Evolutionary conservation across 2,113 vertebrate species (phyloP).

Genomic region (Stegastes partitus): DNA sequence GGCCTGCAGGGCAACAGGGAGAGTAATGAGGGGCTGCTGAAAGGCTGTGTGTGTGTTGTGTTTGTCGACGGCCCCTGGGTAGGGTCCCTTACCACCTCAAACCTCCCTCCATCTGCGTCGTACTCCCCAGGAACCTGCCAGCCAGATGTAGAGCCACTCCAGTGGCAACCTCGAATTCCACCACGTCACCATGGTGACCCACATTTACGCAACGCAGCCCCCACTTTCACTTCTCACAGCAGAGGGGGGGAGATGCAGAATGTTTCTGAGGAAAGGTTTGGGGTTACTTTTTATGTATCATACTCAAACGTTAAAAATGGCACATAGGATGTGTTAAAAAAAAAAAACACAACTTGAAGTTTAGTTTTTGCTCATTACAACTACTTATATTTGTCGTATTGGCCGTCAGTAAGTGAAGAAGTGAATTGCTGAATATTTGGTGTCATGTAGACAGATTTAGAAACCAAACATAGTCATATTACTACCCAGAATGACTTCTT

Average conservation of each 20-base stretch:
- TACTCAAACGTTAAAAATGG: neutral
- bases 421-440: no score
- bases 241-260: neutral
- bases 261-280: neutral
- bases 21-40: slow-evolving; percentile 66
- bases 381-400: no score
- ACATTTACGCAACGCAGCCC: slow-evolving; percentile 39
- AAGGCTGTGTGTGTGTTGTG: slow-evolving; percentile 55
- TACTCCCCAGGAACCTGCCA: slow-evolving; percentile 61
- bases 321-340: no score
- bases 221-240: slow-evolving; percentile 38
- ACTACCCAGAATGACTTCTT: neutral
- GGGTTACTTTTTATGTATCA: neutral
- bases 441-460: neutral
- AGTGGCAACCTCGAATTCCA: slow-evolving; percentile 64
- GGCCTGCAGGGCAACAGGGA: slow-evolving; percentile 55
- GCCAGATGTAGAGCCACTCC: slow-evolving; percentile 77
- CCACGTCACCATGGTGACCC: slow-evolving; percentile 42
- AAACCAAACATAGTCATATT: no score
- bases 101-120: slow-evolving; percentile 45
- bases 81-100: slow-evolving; percentile 47
- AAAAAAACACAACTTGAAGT: no score
- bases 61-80: slow-evolving; percentile 43
- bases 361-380: no score
- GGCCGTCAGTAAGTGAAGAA: no score